Conservation (phyloP, 1,140 invertebrate species). For the Drosophila baimaii region DNA sequence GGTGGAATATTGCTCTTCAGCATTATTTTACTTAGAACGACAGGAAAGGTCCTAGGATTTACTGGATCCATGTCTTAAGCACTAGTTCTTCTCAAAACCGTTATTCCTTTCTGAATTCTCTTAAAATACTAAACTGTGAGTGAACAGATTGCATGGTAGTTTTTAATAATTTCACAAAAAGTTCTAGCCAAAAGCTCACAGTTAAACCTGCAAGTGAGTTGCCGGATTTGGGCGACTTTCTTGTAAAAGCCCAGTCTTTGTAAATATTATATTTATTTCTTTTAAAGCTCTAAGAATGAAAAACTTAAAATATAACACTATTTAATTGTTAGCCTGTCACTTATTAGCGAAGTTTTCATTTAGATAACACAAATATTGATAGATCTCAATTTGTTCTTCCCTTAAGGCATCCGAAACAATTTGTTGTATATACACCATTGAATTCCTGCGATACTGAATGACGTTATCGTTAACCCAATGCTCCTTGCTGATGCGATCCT, state of each 20-base stretch:
- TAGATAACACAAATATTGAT: constrained; percentile 20
- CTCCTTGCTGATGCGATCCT: constrained; percentile 4
- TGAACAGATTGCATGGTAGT: background rate
- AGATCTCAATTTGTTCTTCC: constrained; percentile 12
- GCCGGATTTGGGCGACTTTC: too few relatives aligned
- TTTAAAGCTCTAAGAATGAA: background rate
- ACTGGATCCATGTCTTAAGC: background rate
- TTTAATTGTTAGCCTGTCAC: background rate
- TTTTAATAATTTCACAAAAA: background rate
- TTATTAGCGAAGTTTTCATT: background rate
- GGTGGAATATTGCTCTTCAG: background rate
- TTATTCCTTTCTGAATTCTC: background rate
- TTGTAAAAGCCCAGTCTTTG: background rate
- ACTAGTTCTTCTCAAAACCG: background rate
- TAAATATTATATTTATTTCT: background rate
- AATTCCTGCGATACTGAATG: constrained; percentile 8
- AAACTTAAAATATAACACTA: background rate
- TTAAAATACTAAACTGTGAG: background rate
- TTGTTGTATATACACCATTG: background rate
- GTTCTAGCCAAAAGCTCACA: background rate
- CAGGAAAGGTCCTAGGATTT: background rate
- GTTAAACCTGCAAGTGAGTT: background rate
- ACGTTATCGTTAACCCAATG: constrained; percentile 30
- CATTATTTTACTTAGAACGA: constrained; percentile 5
- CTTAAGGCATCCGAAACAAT: constrained; percentile 7